These are phyloP conservation scores for Eristalis pertinax DNA, from an alignment of 2,888 invertebrate genomes.

Conservation along the genomic window DNA sequence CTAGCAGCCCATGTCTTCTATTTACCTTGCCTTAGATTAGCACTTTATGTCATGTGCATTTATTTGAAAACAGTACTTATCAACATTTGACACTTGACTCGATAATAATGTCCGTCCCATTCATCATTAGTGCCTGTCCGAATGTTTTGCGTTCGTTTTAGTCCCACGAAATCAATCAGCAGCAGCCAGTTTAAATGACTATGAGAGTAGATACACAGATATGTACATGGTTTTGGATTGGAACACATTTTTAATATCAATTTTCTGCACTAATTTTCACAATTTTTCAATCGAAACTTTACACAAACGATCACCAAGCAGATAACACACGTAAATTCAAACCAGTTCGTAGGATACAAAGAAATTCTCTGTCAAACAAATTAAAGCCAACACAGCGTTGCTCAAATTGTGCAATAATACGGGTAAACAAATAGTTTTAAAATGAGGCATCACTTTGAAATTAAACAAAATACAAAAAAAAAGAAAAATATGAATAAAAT, in stretches of 20 bases:
- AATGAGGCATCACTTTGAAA: constrained; percentile 22
- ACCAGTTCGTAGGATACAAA: not conserved
- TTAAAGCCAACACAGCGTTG: not conserved
- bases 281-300: not conserved
- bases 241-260: too few relatives aligned
- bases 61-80: not conserved
- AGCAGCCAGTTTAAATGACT: not conserved
- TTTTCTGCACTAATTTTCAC: not conserved
- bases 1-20: too few relatives aligned
- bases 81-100: not conserved
- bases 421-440: not conserved
- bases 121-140: constrained; percentile 50
- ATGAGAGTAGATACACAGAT: not conserved
- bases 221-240: not conserved
- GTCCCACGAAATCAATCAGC: constrained; percentile 14
- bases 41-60: not conserved
- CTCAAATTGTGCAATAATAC: constrained; percentile 41
- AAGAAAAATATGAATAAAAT: not conserved
- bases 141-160: constrained; percentile 6
- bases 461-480: constrained; percentile 5
- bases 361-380: not conserved
- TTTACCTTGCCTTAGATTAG: not conserved
- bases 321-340: not conserved
- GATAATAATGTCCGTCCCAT: not conserved
- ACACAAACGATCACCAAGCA: constrained; percentile 10